Base-by-base conservation (phyloP, 2,797 vertebrate species). In the Vespertilio murinus region DNA sequence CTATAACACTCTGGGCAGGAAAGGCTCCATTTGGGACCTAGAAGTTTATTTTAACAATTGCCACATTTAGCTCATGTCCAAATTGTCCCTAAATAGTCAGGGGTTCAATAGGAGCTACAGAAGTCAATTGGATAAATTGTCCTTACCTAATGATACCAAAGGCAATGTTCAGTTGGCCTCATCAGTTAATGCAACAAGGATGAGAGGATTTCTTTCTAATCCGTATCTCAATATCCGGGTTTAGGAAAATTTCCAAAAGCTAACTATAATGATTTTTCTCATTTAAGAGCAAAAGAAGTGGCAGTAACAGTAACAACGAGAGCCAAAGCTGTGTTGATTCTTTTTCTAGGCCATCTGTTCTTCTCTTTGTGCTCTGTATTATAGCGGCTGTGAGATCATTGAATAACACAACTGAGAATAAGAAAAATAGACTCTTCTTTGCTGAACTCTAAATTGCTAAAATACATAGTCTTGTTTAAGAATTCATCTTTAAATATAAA, bases 301-400 rank as follows among this genome's bases (percentile, higher is more conserved):
- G 45, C 61, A 75, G 33, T 9, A 74, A 45, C 20, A 47, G 83
- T 59, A 70, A 30, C 13, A 12, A 23, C 14, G 38, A 61, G 35
- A 25, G 90, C 88, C 88, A 88, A 10, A 25, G 81, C 35, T 49
- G 7, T 80, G 56, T 81, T 69, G 59, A 65, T 86, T 82, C 88
- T 67, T 69, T 80, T 47, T 69, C 40, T n/a, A 56, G 65, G 61
- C 95, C 65, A 52, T 81, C 89, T 94, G 91, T 11, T 94, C 67
- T 54, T 75, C 67, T 65, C 73, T 96, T 47, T 91, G 64, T 65
- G 67, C 38, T 89, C 17, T 42, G 71, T 23, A n/a, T 45, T 28
- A 1, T 20, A 54, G 67, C 4, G 0, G 45, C 35, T 71, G 47
- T 84, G 49, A 91, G 70, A 93, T 92, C 65, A 65, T 25, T 54